These are phyloP conservation scores for Falcunculus frontatus DNA, from an alignment of 2,113 vertebrate genomes.

Conservation along the genomic window DNA sequence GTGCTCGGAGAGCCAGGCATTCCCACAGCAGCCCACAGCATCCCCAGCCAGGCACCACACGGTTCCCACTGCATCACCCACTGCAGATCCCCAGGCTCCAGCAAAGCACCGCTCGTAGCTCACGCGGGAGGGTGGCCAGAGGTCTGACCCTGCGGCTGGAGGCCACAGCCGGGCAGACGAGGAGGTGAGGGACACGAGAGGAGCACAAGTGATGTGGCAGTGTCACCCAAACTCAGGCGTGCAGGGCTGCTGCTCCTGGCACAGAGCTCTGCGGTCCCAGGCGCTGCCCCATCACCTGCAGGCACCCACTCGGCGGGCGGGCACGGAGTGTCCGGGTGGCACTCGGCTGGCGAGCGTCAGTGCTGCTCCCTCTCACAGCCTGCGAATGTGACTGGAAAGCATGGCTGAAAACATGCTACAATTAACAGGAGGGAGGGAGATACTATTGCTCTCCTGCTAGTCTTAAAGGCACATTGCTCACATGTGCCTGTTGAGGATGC, in stretches of 20 bases:
- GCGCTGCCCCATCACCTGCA: background rate
- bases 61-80: background rate
- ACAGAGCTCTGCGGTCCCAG: background rate
- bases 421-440: slow-evolving; percentile 66
- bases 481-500: background rate
- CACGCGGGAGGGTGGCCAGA: background rate
- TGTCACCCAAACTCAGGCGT: background rate
- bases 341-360: background rate
- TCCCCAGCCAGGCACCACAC: background rate
- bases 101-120: background rate
- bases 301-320: background rate
- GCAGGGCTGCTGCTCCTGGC: background rate
- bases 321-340: background rate
- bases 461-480: slow-evolving; percentile 62
- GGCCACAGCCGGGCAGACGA: background rate
- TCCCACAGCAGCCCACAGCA: background rate
- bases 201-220: background rate
- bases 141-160: background rate
- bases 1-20: background rate
- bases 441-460: slow-evolving; percentile 57
- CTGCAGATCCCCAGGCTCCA: background rate
- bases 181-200: background rate
- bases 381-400: slow-evolving; percentile 66
- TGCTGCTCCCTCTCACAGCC: slow-evolving; percentile 7
- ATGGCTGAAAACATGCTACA: slow-evolving; percentile 60